Evolutionary conservation across 1,140 invertebrate genomes (phyloP).

Genomic region (Papilio xuthus): DNA sequence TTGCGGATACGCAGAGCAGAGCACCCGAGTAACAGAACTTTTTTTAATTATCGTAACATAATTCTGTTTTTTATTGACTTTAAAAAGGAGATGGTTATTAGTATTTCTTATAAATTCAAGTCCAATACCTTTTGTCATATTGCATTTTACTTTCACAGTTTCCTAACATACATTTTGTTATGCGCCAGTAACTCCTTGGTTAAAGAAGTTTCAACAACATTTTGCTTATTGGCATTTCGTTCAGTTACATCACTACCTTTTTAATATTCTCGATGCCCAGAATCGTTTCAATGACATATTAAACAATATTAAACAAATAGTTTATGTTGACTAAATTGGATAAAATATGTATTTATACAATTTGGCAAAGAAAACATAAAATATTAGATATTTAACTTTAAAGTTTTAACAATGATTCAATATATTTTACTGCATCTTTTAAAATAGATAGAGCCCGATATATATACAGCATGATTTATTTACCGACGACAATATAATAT

Average conservation of each 20-base stretch:
- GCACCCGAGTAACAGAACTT: no score
- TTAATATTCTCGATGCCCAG: background rate
- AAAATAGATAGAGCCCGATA: background rate
- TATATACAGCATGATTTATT: no score
- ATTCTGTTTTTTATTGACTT: no score
- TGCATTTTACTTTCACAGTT: background rate
- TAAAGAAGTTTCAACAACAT: background rate
- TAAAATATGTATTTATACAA: no score
- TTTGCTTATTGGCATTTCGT: slow-evolving; percentile 1
- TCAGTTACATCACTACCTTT: background rate
- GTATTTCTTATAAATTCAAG: background rate
- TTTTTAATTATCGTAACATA: no score
- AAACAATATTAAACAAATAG: background rate
- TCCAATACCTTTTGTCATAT: background rate
- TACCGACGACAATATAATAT: background rate
- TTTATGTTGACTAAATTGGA: no score
- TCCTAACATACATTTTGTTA: slow-evolving; percentile 11
- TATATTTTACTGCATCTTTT: no score
- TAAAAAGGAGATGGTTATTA: background rate
- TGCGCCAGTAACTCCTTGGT: slow-evolving; percentile 5
- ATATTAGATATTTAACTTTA: no score
- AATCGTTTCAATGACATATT: background rate
- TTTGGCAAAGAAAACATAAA: no score
- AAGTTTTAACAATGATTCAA: no score
- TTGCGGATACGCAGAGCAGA: no score